Conservation (phyloP, 1,140 invertebrate species). For the roundworm (Caenorhabditis elegans) region WBcel235 BX284604.4:17411001-17411500, state of each 20-base stretch:
- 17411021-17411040: no score
- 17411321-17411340: neutral
- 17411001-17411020: no score
- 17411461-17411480: neutral
- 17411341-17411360: neutral
- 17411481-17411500: slow-evolving; percentile 13
- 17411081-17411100: no score
- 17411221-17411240: slow-evolving; percentile 1
- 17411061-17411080: neutral
- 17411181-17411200: neutral
- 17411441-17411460: neutral
- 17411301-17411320: neutral
- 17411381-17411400: neutral
- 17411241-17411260: neutral
- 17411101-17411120: no score
- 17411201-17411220: neutral
- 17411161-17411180: neutral
- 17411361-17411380: neutral
- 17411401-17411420: neutral
- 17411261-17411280: neutral
- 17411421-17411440: neutral
- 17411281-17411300: neutral
- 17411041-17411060: no score
- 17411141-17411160: no score
- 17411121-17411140: neutral